phyloP scores from a whole-genome alignment of 2,113 vertebrate genomes.

The Cheilinus undulatus region DNA sequence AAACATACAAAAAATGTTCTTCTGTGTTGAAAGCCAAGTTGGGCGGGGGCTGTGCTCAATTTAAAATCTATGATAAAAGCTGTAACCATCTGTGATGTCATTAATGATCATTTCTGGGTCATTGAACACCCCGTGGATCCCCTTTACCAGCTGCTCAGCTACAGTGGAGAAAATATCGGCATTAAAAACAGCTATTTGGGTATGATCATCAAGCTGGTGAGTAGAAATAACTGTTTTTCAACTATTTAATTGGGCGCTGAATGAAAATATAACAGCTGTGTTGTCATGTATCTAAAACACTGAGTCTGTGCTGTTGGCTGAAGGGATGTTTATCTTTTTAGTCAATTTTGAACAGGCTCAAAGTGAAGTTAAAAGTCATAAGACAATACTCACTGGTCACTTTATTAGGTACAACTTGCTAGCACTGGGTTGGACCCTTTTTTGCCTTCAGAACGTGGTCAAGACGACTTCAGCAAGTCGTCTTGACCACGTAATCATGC shows the following conservation, averaged over 20 bases:
- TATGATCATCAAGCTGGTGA: not conserved
- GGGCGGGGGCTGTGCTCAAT: slow-evolving; percentile 7
- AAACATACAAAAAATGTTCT: no score
- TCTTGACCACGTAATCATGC: no score
- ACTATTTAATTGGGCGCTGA: not conserved
- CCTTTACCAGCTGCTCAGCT: slow-evolving; percentile 47
- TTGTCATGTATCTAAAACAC: not conserved
- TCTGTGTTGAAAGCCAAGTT: not conserved
- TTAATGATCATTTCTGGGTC: slow-evolving; percentile 59
- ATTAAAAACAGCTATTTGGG: slow-evolving; percentile 32
- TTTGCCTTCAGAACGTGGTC: no score
- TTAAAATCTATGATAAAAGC: slow-evolving; percentile 30
- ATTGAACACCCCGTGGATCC: slow-evolving; percentile 42
- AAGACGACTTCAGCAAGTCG: no score
- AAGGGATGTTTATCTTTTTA: no score
- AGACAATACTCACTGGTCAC: no score
- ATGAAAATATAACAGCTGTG: slow-evolving; percentile 1
- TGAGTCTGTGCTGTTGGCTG: slow-evolving; percentile 3
- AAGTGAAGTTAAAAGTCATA: no score
- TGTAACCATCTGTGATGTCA: slow-evolving; percentile 53
- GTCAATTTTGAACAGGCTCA: no score
- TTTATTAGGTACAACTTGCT: no score
- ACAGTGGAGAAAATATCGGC: slow-evolving; percentile 1
- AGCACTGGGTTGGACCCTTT: no score
- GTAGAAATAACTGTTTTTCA: not conserved